Conservation (phyloP, 2,888 invertebrate genomes). For the Megamerina dolium region DNA sequence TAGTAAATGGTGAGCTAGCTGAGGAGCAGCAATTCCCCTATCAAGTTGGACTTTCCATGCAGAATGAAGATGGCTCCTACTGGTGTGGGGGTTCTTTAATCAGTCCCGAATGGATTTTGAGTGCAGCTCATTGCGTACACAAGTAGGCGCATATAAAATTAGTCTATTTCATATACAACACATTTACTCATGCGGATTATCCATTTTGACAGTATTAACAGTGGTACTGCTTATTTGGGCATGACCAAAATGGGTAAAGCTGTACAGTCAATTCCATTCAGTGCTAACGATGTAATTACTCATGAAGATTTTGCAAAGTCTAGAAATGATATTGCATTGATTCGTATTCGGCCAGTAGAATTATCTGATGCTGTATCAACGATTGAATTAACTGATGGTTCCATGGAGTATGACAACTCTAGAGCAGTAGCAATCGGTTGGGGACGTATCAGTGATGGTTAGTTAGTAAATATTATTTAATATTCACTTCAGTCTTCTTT, state of each 20-base stretch:
- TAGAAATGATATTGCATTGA: too few relatives aligned
- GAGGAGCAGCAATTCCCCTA: conserved; percentile 19
- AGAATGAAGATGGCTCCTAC: neutral
- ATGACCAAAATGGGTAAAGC: conserved; percentile 21
- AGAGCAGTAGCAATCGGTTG: conserved; percentile 36
- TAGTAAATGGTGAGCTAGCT: conserved; percentile 24
- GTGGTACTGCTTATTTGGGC: conserved; percentile 31
- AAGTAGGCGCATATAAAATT: conserved; percentile 15
- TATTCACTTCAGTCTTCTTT: neutral
- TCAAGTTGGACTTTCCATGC: conserved; percentile 34
- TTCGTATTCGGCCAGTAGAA: too few relatives aligned
- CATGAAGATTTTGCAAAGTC: too few relatives aligned
- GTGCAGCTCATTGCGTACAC: conserved; percentile 5
- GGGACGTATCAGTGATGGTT: conserved; percentile 21
- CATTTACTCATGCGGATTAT: neutral
- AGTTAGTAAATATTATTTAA: neutral
- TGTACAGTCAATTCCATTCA: too few relatives aligned
- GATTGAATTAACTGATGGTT: too few relatives aligned
- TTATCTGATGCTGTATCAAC: too few relatives aligned
- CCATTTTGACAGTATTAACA: conserved; percentile 15
- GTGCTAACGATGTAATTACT: too few relatives aligned
- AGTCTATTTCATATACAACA: neutral
- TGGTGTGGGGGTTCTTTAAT: conserved; percentile 6
- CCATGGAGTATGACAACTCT: conserved; percentile 24
- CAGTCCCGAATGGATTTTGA: neutral